Percentiles rank a stretch among this genome's conserved stretches.
phyloP scores from a whole-genome alignment of 2,797 vertebrate genomes.

The Smutsia gigantea region DNA sequence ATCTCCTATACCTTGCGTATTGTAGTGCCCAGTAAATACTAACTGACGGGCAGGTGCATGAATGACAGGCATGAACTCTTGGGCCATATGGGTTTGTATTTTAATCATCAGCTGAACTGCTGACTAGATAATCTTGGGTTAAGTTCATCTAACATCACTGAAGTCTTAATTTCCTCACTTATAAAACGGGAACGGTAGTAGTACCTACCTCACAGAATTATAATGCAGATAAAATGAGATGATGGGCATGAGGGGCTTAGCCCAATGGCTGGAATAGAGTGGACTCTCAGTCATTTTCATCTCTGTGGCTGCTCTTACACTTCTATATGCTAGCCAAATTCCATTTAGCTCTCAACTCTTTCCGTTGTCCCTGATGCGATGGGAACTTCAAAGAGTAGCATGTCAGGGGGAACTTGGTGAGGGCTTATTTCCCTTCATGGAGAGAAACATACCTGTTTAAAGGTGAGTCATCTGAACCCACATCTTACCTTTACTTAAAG shows the following conservation, averaged over 20 bases:
- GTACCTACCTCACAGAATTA: not conserved
- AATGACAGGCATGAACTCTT: not conserved
- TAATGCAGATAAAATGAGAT: not conserved
- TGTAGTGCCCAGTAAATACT: not conserved
- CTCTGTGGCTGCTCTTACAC: no score
- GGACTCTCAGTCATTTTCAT: not conserved
- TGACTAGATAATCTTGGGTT: not conserved
- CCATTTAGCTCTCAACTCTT: fast-evolving
- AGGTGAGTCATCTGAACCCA: not conserved
- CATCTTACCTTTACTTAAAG: not conserved
- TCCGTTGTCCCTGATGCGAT: not conserved
- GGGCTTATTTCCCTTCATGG: not conserved
- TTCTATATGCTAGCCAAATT: not conserved
- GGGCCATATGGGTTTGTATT: not conserved
- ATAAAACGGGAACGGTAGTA: not conserved
- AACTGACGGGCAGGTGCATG: no score
- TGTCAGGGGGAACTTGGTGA: not conserved
- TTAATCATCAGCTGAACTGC: not conserved
- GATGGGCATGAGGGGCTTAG: not conserved
- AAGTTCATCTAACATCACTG: not conserved
- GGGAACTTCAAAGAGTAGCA: not conserved
- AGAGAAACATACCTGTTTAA: not conserved
- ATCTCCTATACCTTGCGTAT: not conserved
- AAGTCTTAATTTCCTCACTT: not conserved
- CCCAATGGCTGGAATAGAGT: not conserved